Base-by-base conservation (phyloP, 2,113 vertebrate species). In the Xenopus tropicalis region DNA sequence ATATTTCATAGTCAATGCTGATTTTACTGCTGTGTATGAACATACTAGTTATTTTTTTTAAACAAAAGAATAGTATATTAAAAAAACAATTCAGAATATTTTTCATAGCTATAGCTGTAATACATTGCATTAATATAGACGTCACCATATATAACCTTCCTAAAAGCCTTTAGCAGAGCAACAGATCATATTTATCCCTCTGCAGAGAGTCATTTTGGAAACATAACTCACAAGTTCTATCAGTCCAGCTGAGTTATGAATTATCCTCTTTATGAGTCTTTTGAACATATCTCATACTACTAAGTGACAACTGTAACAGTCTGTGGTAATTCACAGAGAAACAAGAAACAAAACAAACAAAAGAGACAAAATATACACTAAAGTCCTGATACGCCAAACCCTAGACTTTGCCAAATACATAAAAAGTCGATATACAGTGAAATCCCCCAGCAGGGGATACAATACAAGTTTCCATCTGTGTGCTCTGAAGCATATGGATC, bases 241-340 rank as follows among this genome's bases (percentile, higher is more conserved):
- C 73, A 21, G 73, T 56, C 73, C 25, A 76, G 66, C 58, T 37
- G 66, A 76, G 73, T 69, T 76, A 76, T 76, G 66, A 76, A 76
- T 76, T 76, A 69, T 63, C 66, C 58, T 29, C 23, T 76, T 76
- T 76, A 76, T 69, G 59, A 61, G 73, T 29, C 52, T 76, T 76
- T 44, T 69, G 58, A 76, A 76, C 73, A 76, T 76, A 76, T 76
- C 66, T 76, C 73, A 69, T n/a, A 44, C 58, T 69, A 20, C 73
- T 76, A 76, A 76, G 73, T 76, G 73, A 76, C 73, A 76, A 62
- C 73, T 63, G 59, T 69, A 76, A 76, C 73, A 74, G 66, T 69
- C 59, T 76, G 73, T 63, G 73, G 73, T 63, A 76, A 76, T 76
- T 76, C 73, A 76, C 59, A 44, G 48, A 62, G 52, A 69, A 76